Conservation (phyloP, 2,797 vertebrate genomes). For the Lemur catta region DNA sequence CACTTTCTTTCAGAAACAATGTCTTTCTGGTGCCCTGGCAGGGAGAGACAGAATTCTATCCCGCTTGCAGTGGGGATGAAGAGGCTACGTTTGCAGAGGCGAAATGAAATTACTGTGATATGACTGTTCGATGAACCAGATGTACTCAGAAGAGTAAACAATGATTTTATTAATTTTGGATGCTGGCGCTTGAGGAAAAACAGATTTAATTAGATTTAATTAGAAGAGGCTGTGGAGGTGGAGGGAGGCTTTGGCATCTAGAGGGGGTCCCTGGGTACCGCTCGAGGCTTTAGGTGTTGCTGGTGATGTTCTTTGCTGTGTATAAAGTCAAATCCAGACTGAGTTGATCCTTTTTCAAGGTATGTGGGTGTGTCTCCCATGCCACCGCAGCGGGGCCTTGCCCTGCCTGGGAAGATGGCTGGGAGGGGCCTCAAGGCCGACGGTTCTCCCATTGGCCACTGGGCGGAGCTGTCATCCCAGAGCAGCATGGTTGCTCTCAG, state of each 20-base stretch:
- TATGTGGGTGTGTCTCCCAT: fast-evolving
- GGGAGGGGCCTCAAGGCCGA: fast-evolving
- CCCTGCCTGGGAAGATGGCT: no score
- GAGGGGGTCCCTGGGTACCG: not conserved
- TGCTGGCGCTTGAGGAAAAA: not conserved
- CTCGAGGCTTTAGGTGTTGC: not conserved
- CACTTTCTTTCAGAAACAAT: fast-evolving
- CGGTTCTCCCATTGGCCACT: not conserved
- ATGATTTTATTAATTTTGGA: not conserved
- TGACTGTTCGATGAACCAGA: not conserved
- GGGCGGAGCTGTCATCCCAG: not conserved
- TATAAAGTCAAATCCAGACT: no score
- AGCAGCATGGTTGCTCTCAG: not conserved
- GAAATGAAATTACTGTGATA: not conserved
- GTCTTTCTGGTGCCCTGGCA: no score
- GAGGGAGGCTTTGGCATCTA: not conserved
- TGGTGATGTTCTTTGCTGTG: not conserved
- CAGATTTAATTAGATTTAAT: not conserved
- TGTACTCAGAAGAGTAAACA: not conserved
- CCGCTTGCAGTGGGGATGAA: fast-evolving
- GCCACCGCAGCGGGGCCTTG: fast-evolving
- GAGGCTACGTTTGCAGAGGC: not conserved
- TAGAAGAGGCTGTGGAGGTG: not conserved
- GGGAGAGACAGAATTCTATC: not conserved
- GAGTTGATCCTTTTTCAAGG: fast-evolving